Percentiles rank a stretch among this genome's conserved stretches.
Conservation (phyloP, 2,113 vertebrate genomes). For the Dipodomys merriami region DNA sequence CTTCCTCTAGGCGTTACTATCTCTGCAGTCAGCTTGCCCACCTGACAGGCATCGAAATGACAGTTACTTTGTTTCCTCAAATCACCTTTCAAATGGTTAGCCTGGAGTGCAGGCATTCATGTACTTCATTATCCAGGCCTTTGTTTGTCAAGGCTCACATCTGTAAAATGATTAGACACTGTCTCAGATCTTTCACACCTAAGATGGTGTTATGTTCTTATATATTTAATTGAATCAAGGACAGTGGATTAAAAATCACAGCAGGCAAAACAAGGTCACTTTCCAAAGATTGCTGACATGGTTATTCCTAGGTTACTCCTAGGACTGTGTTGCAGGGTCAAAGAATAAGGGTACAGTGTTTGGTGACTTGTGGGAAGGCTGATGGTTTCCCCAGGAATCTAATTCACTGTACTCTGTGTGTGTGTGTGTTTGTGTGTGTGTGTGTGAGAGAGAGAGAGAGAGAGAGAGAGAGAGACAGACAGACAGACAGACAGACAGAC, state of each 20-base stretch:
- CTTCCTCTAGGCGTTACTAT: slow-evolving; percentile 37
- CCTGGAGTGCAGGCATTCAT: background rate
- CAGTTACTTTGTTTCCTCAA: background rate
- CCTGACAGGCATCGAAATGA: background rate
- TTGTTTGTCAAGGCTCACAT: background rate
- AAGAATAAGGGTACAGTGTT: too few species aligned
- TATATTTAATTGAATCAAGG: background rate
- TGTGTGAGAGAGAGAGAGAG: background rate
- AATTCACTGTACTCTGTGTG: background rate
- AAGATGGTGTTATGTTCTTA: background rate
- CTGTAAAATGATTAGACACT: background rate
- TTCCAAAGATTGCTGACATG: background rate
- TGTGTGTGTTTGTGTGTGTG: background rate
- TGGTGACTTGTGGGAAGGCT: background rate
- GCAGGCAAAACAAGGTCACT: background rate
- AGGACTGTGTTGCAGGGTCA: background rate
- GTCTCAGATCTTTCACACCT: background rate
- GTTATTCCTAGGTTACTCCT: background rate
- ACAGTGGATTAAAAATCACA: background rate
- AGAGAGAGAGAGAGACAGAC: background rate
- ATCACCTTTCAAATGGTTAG: background rate
- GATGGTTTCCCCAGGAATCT: background rate
- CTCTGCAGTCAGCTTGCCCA: background rate
- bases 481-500: background rate
- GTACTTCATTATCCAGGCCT: background rate